Conservation (phyloP, 2,797 vertebrate genomes). For the Gymnoscopelus microlampas region DNA sequence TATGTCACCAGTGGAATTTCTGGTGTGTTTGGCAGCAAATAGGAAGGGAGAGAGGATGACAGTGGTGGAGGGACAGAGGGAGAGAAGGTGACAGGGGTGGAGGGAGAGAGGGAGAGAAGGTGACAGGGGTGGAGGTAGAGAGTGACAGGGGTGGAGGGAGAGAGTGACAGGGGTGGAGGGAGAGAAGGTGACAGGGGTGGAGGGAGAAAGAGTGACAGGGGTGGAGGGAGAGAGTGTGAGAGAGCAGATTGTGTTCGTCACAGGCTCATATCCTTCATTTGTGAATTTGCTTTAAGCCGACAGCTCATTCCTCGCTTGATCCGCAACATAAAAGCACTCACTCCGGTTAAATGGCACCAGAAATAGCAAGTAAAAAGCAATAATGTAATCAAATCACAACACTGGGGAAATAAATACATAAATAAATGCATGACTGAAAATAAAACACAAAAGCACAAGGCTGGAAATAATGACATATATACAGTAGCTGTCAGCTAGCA, state of each 20-base stretch:
- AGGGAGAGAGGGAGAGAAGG: conserved; percentile 1
- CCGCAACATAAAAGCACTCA: conserved; percentile 18
- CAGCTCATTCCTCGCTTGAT: conserved; percentile 17
- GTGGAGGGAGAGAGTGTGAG: not conserved
- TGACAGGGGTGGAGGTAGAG: conserved; percentile 15
- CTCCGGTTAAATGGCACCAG: conserved; percentile 12
- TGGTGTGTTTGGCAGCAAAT: not conserved
- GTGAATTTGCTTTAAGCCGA: conserved; percentile 25
- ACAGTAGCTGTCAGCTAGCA: too few species aligned
- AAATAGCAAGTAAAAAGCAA: conserved; percentile 20
- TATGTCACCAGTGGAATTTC: conserved; percentile 43
- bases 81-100: not conserved
- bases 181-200: not conserved
- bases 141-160: too few species aligned
- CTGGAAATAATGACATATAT: not conserved
- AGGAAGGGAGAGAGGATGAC: conserved; percentile 1
- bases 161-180: not conserved
- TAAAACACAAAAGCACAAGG: conserved; percentile 38
- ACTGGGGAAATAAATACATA: conserved; percentile 5
- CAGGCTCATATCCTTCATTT: conserved; percentile 42
- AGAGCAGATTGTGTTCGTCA: conserved; percentile 43
- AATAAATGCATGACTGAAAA: not conserved
- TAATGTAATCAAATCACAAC: conserved; percentile 33
- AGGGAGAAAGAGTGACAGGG: not conserved
- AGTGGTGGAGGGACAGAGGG: not conserved